Conservation (phyloP, 1,140 invertebrate genomes). For the Paralvinella palmiformis region DNA sequence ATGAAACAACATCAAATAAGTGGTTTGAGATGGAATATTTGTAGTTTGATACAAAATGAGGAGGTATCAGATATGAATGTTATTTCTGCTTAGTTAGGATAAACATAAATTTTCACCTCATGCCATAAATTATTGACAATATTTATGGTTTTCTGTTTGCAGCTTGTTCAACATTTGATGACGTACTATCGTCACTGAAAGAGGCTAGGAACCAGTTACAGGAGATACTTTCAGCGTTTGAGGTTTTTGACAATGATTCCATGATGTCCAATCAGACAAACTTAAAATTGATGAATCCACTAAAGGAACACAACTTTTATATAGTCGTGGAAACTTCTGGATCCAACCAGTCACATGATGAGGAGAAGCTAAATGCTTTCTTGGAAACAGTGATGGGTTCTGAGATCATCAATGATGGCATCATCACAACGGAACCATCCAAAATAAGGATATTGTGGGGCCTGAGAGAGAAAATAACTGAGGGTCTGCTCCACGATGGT, state of each 20-base stretch:
- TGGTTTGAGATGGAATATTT: too few relatives aligned
- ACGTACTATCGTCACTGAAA: slow-evolving; percentile 68
- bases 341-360: slow-evolving; percentile 72
- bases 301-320: slow-evolving; percentile 68
- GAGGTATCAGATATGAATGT: too few relatives aligned
- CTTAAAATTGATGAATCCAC: slow-evolving; percentile 53
- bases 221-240: slow-evolving; percentile 89
- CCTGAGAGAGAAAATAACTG: slow-evolving; percentile 76
- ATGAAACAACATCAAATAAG: too few relatives aligned
- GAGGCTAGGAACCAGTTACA: slow-evolving; percentile 67
- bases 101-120: too few relatives aligned
- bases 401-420: slow-evolving; percentile 74
- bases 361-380: slow-evolving; percentile 77
- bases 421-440: slow-evolving; percentile 68
- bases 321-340: slow-evolving; percentile 86
- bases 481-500: slow-evolving; percentile 71
- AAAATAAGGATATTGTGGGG: slow-evolving; percentile 81
- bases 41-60: too few relatives aligned
- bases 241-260: slow-evolving; percentile 77
- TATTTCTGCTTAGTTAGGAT: too few relatives aligned
- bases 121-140: too few relatives aligned
- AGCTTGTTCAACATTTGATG: slow-evolving; percentile 70
- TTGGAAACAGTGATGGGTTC: slow-evolving; percentile 66
- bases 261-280: slow-evolving; percentile 58
- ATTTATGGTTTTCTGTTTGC: too few relatives aligned